A percentile compares a stretch with the other conserved stretches of the same genome.
These are phyloP conservation scores for Augochlorella aurata DNA, from an alignment of 2,888 invertebrate species.

Conservation along the genomic window DNA sequence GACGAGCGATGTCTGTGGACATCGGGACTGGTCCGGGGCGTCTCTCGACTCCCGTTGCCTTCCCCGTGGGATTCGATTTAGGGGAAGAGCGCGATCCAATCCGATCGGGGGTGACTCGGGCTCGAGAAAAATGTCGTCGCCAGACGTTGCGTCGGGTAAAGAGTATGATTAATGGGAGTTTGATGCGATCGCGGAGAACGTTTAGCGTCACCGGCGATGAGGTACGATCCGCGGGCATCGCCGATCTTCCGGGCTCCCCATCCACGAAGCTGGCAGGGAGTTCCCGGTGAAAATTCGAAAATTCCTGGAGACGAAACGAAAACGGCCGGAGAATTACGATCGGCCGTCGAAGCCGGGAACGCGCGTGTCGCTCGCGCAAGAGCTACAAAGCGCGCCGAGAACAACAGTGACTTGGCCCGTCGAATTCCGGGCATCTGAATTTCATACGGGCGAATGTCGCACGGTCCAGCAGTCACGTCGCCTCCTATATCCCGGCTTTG, in stretches of 20 bases:
- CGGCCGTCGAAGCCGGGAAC: not conserved
- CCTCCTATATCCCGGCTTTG: not conserved
- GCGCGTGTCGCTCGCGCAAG: not conserved
- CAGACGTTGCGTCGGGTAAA: slow-evolving; percentile 26
- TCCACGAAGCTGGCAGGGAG: no score
- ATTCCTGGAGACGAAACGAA: not conserved
- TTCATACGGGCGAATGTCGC: slow-evolving; percentile 11
- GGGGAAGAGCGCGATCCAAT: not conserved
- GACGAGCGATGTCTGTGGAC: no score
- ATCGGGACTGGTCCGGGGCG: no score
- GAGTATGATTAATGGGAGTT: slow-evolving; percentile 48
- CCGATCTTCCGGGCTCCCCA: not conserved
- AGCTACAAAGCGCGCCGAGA: slow-evolving; percentile 16
- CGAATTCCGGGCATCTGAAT: slow-evolving; percentile 38
- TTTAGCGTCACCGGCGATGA: slow-evolving; percentile 11
- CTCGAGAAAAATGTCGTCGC: slow-evolving; percentile 27
- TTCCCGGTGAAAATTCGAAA: not conserved
- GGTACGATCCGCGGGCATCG: slow-evolving; percentile 7
- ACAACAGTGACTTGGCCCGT: not conserved
- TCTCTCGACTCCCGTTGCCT: no score
- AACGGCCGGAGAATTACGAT: not conserved
- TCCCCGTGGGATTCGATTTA: not conserved
- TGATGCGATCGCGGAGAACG: slow-evolving; percentile 38
- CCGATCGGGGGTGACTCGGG: not conserved
- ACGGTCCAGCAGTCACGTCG: slow-evolving; percentile 45